A percentile compares a stretch with the other conserved stretches of the same genome.
phyloP scores from a whole-genome alignment of 2,888 invertebrate genomes.

The Andrena haemorrhoa region DNA sequence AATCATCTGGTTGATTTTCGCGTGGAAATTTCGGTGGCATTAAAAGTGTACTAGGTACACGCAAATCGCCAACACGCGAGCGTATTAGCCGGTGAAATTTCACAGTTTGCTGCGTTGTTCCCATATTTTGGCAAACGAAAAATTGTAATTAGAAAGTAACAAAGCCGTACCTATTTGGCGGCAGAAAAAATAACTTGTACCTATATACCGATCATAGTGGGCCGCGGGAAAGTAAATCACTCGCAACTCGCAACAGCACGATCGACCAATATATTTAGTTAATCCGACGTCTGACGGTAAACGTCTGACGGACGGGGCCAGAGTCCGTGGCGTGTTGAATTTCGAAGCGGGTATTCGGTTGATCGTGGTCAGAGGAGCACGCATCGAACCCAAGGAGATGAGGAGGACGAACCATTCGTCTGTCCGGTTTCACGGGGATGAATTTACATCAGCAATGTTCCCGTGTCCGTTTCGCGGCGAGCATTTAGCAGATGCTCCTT shows the following conservation, averaged over 20 bases:
- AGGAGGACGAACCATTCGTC: no score
- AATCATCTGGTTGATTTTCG: not conserved
- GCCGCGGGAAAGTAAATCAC: no score
- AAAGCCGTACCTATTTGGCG: no score
- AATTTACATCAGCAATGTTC: constrained; percentile 70
- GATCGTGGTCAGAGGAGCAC: constrained; percentile 25
- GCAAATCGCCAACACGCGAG: no score
- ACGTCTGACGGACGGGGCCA: not conserved
- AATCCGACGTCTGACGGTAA: not conserved
- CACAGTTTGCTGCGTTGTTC: no score
- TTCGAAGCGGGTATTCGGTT: constrained; percentile 11
- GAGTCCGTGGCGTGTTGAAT: constrained; percentile 1
- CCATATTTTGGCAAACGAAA: no score
- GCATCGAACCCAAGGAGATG: constrained; percentile 4
- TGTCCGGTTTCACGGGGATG: constrained; percentile 55
- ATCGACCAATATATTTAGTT: no score
- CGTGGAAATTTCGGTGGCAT: not conserved
- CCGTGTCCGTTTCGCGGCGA: constrained; percentile 64
- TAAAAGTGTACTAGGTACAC: no score
- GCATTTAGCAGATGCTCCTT: constrained; percentile 78
- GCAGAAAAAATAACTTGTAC: no score
- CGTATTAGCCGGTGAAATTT: no score
- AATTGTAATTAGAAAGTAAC: no score
- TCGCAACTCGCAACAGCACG: not conserved
- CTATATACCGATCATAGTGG: no score